These are phyloP conservation scores for Siphamia tubifer DNA, from an alignment of 2,113 vertebrate species.

Conservation along the genomic window DNA sequence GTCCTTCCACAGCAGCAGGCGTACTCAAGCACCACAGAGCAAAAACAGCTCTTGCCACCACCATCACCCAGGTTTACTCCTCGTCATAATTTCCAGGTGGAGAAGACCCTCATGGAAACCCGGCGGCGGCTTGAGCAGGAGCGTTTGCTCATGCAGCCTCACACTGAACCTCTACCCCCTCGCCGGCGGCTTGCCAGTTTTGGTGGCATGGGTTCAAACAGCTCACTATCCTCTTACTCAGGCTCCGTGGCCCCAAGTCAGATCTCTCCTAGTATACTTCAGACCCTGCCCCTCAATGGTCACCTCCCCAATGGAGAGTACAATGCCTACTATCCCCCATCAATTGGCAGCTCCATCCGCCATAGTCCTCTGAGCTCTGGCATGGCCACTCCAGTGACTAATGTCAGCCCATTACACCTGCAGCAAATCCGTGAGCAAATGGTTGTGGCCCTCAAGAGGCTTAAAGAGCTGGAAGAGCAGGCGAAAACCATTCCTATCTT, in stretches of 20 bases:
- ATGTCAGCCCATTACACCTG: constrained; percentile 91
- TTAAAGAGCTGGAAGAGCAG: constrained; percentile 95
- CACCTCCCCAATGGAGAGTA: constrained; percentile 86
- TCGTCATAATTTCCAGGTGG: constrained; percentile 91
- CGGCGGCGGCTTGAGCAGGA: constrained; percentile 93
- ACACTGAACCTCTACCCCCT: constrained; percentile 73
- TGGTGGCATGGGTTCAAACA: constrained; percentile 89
- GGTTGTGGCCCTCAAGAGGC: constrained; percentile 90
- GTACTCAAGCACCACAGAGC: constrained; percentile 79
- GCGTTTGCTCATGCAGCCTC: constrained; percentile 86
- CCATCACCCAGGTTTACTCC: constrained; percentile 85
- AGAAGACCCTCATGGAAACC: constrained; percentile 98
- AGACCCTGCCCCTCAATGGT: constrained; percentile 82
- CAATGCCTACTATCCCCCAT: constrained; percentile 80
- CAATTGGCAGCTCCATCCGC: constrained; percentile 91
- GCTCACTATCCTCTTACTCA: constrained; percentile 89
- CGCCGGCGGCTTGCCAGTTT: constrained; percentile 94
- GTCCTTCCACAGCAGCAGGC: constrained; percentile 63
- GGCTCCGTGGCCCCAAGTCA: constrained; percentile 82
- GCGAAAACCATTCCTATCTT: constrained; percentile 94
- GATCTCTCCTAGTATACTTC: constrained; percentile 75
- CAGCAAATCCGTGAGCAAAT: constrained; percentile 97
- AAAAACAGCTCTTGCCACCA: constrained; percentile 83
- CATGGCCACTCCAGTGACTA: constrained; percentile 91
- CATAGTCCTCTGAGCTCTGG: constrained; percentile 96